These are phyloP conservation scores for Ferrisia virgata DNA, from an alignment of 2,888 invertebrate genomes.

Conservation along the genomic window DNA sequence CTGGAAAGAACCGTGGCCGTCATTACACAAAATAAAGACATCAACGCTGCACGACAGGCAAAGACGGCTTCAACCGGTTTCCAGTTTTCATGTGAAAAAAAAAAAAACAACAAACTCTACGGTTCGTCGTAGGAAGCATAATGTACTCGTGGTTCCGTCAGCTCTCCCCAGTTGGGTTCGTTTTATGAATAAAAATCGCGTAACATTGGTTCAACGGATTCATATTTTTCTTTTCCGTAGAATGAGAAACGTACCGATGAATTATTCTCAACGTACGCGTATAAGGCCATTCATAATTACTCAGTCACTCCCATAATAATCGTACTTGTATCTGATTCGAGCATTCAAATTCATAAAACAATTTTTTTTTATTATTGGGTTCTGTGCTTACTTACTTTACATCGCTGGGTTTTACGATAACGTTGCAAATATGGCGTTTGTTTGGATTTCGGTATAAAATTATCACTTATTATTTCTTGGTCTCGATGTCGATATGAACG, in stretches of 20 bases:
- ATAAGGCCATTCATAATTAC: not conserved
- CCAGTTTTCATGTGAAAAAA: not conserved
- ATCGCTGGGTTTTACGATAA: not conserved
- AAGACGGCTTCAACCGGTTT: conserved; percentile 38
- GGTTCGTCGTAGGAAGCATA: not conserved
- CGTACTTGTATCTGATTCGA: not conserved
- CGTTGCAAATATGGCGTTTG: not conserved
- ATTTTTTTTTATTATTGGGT: not conserved
- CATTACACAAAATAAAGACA: conserved; percentile 41
- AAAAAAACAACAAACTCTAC: not conserved
- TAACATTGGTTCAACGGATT: not conserved
- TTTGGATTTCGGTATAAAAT: no score
- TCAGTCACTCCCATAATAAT: not conserved
- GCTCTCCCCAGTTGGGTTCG: not conserved
- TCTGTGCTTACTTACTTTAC: not conserved
- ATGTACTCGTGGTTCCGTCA: not conserved
- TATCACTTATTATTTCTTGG: no score
- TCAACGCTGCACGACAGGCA: conserved; percentile 31
- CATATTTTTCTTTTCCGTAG: not conserved
- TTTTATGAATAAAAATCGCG: not conserved
- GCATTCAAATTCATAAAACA: not conserved
- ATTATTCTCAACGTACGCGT: not conserved
- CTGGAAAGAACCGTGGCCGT: conserved; percentile 35
- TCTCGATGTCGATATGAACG: no score
- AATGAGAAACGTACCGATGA: not conserved